Percentiles rank a stretch among this genome's conserved stretches.
Evolutionary conservation across 2,113 vertebrate species (phyloP).

Genomic region (Thomomys bottae): DNA sequence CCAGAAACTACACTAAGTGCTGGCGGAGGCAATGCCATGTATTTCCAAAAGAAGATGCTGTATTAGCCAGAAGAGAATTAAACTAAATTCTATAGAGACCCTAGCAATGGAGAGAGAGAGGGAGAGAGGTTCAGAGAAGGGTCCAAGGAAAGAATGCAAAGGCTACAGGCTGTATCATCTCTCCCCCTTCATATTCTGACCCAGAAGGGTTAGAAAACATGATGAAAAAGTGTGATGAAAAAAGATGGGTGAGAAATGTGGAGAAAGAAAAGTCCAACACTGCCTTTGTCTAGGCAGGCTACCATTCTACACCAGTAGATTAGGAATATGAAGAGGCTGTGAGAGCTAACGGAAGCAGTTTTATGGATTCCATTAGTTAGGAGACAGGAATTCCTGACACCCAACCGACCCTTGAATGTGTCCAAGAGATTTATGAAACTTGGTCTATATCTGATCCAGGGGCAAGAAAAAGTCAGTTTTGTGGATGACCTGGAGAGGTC

Average conservation of each 20-base stretch:
- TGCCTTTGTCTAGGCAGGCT: background rate
- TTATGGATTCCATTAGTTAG: background rate
- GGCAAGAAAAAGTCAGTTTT: background rate
- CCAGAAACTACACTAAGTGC: background rate
- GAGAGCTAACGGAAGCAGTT: background rate
- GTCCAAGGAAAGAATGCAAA: background rate
- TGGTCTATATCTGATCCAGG: background rate
- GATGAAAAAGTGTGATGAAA: background rate
- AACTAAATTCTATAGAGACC: background rate
- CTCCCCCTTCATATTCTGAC: background rate
- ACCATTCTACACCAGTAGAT: background rate
- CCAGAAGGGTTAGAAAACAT: background rate
- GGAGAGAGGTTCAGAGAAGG: background rate
- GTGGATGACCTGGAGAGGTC: background rate
- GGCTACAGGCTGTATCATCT: fast-evolving
- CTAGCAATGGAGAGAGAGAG: background rate
- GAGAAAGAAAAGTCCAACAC: background rate
- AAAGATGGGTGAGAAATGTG: background rate
- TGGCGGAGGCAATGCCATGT: fast-evolving
- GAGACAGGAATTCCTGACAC: background rate
- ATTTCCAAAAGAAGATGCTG: background rate
- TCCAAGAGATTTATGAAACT: background rate
- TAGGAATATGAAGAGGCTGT: background rate
- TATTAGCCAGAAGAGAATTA: background rate
- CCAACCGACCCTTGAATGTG: background rate